Conservation (phyloP, 92 coral and sea anemone genomes). For the Porites evermanni region DNA sequence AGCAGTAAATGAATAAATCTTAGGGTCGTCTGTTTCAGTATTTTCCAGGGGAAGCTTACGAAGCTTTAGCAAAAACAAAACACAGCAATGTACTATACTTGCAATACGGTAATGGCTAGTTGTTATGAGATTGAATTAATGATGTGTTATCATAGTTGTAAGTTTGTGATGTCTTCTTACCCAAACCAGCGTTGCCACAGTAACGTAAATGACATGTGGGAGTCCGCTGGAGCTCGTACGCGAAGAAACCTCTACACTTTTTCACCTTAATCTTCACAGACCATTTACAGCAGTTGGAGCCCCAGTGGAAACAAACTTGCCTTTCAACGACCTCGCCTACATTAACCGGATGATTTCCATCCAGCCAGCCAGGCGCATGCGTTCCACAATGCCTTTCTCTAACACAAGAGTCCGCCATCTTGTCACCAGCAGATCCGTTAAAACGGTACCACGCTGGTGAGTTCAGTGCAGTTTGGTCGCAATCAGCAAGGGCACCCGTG, state of each 20-base stretch:
- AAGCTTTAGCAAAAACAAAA: no score
- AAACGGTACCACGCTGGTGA: conserved; percentile 52
- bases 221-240: conserved; percentile 39
- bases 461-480: conserved; percentile 22
- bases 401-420: conserved; percentile 45
- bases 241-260: conserved; percentile 55
- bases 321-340: conserved; percentile 46
- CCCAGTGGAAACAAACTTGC: conserved; percentile 56
- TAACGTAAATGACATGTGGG: conserved; percentile 39
- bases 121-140: no score
- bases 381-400: conserved; percentile 60
- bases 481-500: neutral
- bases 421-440: conserved; percentile 39
- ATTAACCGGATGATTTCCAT: conserved; percentile 59
- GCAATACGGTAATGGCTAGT: no score
- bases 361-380: conserved; percentile 69
- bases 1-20: no score
- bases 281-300: conserved; percentile 55
- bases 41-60: no score
- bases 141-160: no score
- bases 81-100: no score
- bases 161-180: conserved; percentile 4
- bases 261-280: conserved; percentile 51
- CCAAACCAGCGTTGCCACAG: conserved; percentile 35
- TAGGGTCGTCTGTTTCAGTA: no score